phyloP scores from a whole-genome alignment of 2,888 invertebrate species.

The Acanthosepion esculentum region DNA sequence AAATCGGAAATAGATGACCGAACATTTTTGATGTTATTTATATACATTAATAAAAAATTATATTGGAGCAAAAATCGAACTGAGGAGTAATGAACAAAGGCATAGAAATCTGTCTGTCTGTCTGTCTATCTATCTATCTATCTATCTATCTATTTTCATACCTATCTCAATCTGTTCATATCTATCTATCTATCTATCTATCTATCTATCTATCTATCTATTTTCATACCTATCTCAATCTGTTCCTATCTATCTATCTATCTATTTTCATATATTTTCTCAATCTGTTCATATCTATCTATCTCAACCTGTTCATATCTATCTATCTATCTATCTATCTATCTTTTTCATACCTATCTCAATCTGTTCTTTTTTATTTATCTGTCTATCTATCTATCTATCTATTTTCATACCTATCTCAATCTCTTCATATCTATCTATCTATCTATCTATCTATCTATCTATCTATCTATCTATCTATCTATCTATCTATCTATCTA shows the following conservation, averaged over 20 bases:
- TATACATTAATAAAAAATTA: no score
- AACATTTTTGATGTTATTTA: no score
- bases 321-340: neutral
- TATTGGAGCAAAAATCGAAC: no score
- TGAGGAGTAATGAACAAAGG: neutral
- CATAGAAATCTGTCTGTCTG: no score
- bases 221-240: no score
- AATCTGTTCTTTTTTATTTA: no score
- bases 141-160: neutral
- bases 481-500: neutral
- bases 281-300: neutral
- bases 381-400: no score
- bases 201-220: neutral
- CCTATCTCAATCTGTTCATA: neutral
- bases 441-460: neutral
- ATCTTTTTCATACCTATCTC: neutral
- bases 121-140: neutral
- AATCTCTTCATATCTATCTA: neutral
- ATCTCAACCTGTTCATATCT: neutral
- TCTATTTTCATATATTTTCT: neutral
- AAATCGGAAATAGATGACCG: no score
- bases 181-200: neutral
- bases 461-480: neutral
- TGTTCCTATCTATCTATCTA: neutral
- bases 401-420: no score